phyloP scores from a whole-genome alignment of 1,140 invertebrate genomes.

The Metopolophium dirhodum region DNA sequence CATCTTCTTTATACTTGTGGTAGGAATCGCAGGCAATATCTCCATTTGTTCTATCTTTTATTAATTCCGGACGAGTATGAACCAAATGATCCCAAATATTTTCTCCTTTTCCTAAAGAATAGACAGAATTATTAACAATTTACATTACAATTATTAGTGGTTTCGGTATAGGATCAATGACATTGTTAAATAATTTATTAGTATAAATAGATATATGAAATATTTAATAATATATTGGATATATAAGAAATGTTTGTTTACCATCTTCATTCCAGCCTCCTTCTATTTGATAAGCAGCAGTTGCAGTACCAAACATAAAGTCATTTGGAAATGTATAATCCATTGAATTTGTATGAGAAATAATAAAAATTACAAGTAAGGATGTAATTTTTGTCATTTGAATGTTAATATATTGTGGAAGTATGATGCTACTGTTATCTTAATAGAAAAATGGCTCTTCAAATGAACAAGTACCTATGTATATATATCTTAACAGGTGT shows the following conservation, averaged over 20 bases:
- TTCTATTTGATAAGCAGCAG: constrained; percentile 73
- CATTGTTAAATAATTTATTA: background rate
- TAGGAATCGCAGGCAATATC: constrained; percentile 70
- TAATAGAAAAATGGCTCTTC: background rate
- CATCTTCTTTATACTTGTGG: constrained; percentile 68
- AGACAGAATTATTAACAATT: background rate
- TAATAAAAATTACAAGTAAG: background rate
- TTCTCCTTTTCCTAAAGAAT: constrained; percentile 61
- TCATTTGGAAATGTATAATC: constrained; percentile 63
- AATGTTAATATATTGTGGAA: background rate
- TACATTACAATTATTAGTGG: background rate
- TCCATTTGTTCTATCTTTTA: constrained; percentile 68
- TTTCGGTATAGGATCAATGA: background rate
- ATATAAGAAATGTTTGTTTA: constrained; percentile 59
- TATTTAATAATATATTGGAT: too few relatives aligned
- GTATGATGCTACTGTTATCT: background rate
- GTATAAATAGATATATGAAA: too few relatives aligned
- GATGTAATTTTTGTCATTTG: background rate
- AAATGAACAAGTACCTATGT: background rate
- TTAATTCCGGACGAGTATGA: constrained; percentile 63
- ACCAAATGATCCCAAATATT: constrained; percentile 62
- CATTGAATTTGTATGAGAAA: background rate
- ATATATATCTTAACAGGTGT: too few relatives aligned
- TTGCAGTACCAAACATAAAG: constrained; percentile 67
- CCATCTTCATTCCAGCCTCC: constrained; percentile 75